Percentiles rank a stretch among this genome's conserved stretches.
phyloP scores from a whole-genome alignment of 2,797 vertebrate species.

The Potorous gilbertii region DNA sequence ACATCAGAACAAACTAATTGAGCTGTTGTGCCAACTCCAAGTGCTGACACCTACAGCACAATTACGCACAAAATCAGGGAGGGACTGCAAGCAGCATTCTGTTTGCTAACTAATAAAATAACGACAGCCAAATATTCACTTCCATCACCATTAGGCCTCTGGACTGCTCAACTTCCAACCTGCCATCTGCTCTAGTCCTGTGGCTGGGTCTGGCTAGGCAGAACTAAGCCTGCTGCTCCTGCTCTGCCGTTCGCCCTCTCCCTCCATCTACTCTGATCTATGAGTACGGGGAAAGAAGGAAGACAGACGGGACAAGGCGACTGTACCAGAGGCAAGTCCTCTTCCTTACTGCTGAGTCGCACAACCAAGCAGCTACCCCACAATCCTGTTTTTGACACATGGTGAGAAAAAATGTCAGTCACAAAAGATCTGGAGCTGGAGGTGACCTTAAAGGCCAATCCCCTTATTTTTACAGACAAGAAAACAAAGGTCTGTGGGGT shows the following conservation, averaged over 20 bases:
- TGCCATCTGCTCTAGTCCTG: conserved; percentile 72
- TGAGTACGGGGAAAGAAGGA: background rate
- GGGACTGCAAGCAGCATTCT: conserved; percentile 70
- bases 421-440: background rate
- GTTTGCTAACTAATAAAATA: conserved; percentile 79
- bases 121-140: conserved; percentile 66
- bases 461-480: background rate
- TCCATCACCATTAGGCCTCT: conserved; percentile 52
- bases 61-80: conserved; percentile 66
- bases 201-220: conserved; percentile 61
- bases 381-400: background rate
- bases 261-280: conserved; percentile 20
- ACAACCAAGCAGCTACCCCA: background rate
- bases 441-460: background rate
- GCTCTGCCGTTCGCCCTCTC: conserved; percentile 44
- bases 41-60: conserved; percentile 76
- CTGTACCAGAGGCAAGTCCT: background rate
- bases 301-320: background rate
- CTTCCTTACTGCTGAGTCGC: background rate
- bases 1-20: conserved; percentile 79
- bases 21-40: conserved; percentile 76
- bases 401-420: background rate
- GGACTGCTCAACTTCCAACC: conserved; percentile 67
- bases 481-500: background rate
- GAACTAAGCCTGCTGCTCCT: conserved; percentile 65